Conservation (phyloP, 2,888 invertebrate genomes). For the Zeuzera pyrina region DNA sequence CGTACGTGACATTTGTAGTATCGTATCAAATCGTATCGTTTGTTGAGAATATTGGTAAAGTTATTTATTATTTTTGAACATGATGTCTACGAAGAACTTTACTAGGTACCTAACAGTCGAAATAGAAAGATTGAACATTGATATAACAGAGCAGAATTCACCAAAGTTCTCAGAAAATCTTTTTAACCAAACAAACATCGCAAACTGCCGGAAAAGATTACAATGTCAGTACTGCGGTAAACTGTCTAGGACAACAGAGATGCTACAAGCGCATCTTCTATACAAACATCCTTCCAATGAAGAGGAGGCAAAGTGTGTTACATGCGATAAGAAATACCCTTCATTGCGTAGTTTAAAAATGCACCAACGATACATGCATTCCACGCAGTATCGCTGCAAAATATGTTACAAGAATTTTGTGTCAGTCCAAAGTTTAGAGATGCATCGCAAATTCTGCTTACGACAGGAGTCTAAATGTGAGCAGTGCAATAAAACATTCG, state of each 20-base stretch:
- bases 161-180: constrained; percentile 34
- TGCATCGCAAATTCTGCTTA: too few relatives aligned
- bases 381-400: constrained; percentile 32
- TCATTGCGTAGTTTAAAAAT: constrained; percentile 43
- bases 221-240: constrained; percentile 52
- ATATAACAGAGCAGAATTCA: constrained; percentile 34
- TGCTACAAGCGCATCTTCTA: constrained; percentile 35
- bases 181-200: constrained; percentile 30
- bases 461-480: too few relatives aligned
- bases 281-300: constrained; percentile 40
- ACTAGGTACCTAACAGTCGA: too few relatives aligned
- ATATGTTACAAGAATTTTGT: constrained; percentile 40
- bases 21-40: too few relatives aligned
- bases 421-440: constrained; percentile 23
- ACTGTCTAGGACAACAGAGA: constrained; percentile 37
- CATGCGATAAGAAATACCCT: constrained; percentile 43
- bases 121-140: constrained; percentile 21
- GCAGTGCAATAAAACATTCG: constrained; percentile 34
- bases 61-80: too few relatives aligned
- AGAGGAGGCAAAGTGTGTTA: constrained; percentile 26
- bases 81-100: too few relatives aligned
- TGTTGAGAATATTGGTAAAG: too few relatives aligned
- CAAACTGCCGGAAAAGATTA: constrained; percentile 10
- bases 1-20: too few relatives aligned
- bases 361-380: constrained; percentile 46